Evolutionary conservation across 2,113 vertebrate genomes (phyloP), one percentile per base, ranked within the genome.

Genomic region (Saimiri boliviensis): DNA sequence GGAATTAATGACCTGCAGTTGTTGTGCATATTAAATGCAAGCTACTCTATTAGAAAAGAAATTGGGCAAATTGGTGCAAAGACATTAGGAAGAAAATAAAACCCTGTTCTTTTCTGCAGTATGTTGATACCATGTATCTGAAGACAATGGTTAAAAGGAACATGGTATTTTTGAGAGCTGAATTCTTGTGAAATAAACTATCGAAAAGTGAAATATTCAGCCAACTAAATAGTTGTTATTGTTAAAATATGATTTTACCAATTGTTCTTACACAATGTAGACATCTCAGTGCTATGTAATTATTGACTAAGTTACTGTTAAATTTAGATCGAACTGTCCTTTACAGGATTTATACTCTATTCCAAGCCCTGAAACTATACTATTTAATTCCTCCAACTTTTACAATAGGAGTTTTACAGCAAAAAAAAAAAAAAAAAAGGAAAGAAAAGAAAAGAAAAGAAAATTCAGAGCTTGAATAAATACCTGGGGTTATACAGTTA

Each of bases 1-100:
- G 95, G 66, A 98, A 98, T 98, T 98, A 98, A 98, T 97, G 97
- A 96, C 54, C 76, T 98, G 96, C 73, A 73, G 96, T 56, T 77
- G 92, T 95, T 93, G 94, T 97, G 97, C 95, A 98, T 98, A 97
- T 98, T 98, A 98, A 98, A 74, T 82, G 94, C 52, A 83, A 45
- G 92, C 25, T 90, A 79, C 81, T 95, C 45, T 86, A 96, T 90
- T 87, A 97, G 6, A 90, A 23, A 71, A 37, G 93, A 92, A 54
- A 81, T 77, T 74, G 70, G 9, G n/a, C 23, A 82, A 96, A 35
- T 32, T 94, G 85, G 8, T 92, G 14, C 66, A 58, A 20, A 97
- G 95, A 96, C 94, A 97, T 93, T 52, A 94, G 76, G 12, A 95
- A 88, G 70, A 91, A 94, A 96, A 54, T 79, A 79, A 97, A 97